Evolutionary conservation across 2,888 invertebrate species (phyloP), one percentile per base, ranked within the genome.

Genomic region (Chrysotoxum bicinctum): DNA sequence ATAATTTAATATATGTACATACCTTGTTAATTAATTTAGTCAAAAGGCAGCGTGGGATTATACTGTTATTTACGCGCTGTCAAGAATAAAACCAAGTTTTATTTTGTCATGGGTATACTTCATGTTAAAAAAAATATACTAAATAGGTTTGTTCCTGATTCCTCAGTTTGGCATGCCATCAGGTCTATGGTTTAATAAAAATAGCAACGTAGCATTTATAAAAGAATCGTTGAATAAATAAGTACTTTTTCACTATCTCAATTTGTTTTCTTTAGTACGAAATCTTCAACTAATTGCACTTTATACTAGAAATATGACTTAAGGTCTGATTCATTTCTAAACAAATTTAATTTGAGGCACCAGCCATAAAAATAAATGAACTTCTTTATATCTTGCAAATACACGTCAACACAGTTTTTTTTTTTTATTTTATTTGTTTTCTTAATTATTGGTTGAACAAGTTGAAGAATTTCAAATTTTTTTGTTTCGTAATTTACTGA

Each of bases 281-380:
- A 50, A 26, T n/a, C 6, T 14, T 19, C 2, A 21, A 37, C 1
- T 35, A 75, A 66, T 66, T 64, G 30, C 32, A 66, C 66, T 54
- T 56, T 32, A 40, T 37, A n/a, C 1, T 10, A n/a, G 23, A 30
- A 32, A 32, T 19, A 56, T 54, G 40, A 68, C 21, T 56, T 68
- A 37, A 19, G 23, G 37, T 50, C 50, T 73, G 40, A 45, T 62
- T 26, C 14, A 35, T 54, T 56, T 21, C 23, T 35, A 19, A 68
- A 58, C 21, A 48, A 72, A 64, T 37, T 66, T 26, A 70, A 48
- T 72, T 70, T 48, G 58, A 66, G 58, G 54, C 35, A 77, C 66
- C 19, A 66, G 50, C 70, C 75, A 76, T 70, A 66, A 72, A 70
- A 72, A 72, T 64, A 43, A 72, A 66, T 43, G 45, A 64, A 78